phyloP scores from a whole-genome alignment of 2,888 invertebrate genomes.

The Agrotis ipsilon region DNA sequence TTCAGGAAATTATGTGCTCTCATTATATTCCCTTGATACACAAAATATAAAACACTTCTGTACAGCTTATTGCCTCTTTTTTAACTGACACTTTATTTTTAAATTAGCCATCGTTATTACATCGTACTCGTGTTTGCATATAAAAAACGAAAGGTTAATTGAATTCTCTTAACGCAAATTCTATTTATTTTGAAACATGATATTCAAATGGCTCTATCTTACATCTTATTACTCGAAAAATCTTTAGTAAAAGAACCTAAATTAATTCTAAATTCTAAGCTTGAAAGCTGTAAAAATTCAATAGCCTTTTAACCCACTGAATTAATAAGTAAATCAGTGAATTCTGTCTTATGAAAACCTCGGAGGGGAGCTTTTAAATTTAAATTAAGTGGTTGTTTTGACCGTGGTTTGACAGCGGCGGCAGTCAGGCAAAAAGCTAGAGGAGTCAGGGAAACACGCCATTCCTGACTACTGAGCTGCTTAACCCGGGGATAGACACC shows the following conservation, averaged over 20 bases:
- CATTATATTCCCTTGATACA: constrained; percentile 26
- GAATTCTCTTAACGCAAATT: not conserved
- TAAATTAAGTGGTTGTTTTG: constrained; percentile 42
- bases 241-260: constrained; percentile 11
- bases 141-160: constrained; percentile 10
- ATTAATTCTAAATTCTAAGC: constrained; percentile 29
- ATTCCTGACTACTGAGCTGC: not conserved
- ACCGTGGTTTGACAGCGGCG: constrained; percentile 25
- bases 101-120: not conserved
- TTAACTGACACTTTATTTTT: not conserved
- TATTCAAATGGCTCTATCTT: constrained; percentile 5
- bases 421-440: not conserved
- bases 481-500: not conserved
- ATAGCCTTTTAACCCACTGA: constrained; percentile 50
- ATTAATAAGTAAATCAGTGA: constrained; percentile 57
- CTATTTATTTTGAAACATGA: not conserved
- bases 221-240: constrained; percentile 20
- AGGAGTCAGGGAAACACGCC: constrained; percentile 3
- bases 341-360: constrained; percentile 37
- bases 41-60: constrained; percentile 18
- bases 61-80: constrained; percentile 1
- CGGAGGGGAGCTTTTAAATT: constrained; percentile 37
- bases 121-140: not conserved
- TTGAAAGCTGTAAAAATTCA: constrained; percentile 50
- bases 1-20: constrained; percentile 27